Base-by-base conservation (phyloP, 2,888 invertebrate species). In the Quadroppia sp. region DNA sequence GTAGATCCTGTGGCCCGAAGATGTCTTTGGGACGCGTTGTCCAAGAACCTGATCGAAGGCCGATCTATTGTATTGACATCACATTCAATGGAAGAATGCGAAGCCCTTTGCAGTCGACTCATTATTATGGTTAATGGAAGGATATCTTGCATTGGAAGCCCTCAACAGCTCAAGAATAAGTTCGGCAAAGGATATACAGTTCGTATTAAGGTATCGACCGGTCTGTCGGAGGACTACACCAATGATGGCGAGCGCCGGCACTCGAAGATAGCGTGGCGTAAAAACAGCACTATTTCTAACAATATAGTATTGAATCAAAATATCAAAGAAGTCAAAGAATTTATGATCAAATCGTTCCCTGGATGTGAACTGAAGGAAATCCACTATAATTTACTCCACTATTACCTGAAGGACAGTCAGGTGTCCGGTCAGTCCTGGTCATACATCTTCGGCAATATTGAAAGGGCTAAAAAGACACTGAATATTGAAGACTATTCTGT, bases 1-100 rank as follows among this genome's bases (percentile, higher is more conserved):
- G 90, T 91, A 84, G 91, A 92, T 80, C 89, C 91, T 1, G 89
- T 89, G 1, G 90, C 92, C 2, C 87, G 91, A 79, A 85, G 92
- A 73, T 87, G 89, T 76, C 85, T 94, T 15, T 93, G 93, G 93
- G 86, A 89, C 79, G 88, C 89, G 17, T 85, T 92, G 40, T 85
- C 87, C 76, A 86, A 87, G 74, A 85, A 77, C 15, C 36, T 90
- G 67, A 88, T 88, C 74, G 84, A 87, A 2, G 91, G 92, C 0
- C 87, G 87, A 80, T 89, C 90, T 75, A 87, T 93, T 72, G 86
- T 93, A 75, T 85, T 93, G 75, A 93, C 93, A 23, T 91, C 92
- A 0, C 61, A 76, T 61, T 77, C 77, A 36, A 86, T 86, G 85
- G 86, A 85, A 77, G 86, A 86, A 79, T 85, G 85, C 83, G 89